These are phyloP conservation scores for Sebastes taczanowskii DNA, from an alignment of 2,797 vertebrate species.

Conservation along the genomic window DNA sequence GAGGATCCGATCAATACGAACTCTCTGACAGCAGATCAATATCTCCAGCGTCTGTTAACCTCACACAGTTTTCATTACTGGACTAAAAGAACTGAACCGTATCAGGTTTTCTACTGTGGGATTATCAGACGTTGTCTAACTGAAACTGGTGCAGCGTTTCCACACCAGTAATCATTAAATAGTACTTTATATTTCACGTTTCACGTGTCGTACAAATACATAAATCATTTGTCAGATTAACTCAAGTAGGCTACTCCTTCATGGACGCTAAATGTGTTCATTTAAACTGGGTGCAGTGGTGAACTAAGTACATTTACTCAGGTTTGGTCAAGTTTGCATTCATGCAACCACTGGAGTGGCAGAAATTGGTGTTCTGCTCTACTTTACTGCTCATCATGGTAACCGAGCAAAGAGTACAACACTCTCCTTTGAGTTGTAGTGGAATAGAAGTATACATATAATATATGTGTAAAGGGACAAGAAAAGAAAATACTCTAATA, in stretches of 20 bases:
- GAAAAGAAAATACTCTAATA: no score
- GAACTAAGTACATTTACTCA: no score
- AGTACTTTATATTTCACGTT: background rate
- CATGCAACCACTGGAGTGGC: no score
- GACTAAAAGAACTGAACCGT: background rate
- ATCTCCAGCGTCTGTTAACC: constrained; percentile 27
- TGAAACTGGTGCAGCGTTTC: background rate
- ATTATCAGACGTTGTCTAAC: background rate
- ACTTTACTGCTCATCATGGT: no score
- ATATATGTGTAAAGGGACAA: no score
- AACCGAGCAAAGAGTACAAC: no score
- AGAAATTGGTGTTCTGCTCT: no score
- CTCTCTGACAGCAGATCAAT: constrained; percentile 16
- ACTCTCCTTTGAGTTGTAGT: no score
- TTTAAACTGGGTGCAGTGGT: no score
- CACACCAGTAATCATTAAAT: background rate
- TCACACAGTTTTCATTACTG: background rate
- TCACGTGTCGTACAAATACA: background rate
- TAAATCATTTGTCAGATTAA: background rate
- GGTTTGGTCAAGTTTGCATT: no score
- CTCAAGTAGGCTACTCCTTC: accelerated
- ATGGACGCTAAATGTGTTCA: background rate
- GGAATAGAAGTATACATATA: no score
- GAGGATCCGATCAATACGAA: constrained; percentile 21
- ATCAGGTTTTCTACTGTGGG: background rate